A percentile compares a stretch with the other conserved stretches of the same genome.
Evolutionary conservation across 1,140 invertebrate genomes (phyloP).

Genomic region (Macrotrachela quadricornifera): DNA sequence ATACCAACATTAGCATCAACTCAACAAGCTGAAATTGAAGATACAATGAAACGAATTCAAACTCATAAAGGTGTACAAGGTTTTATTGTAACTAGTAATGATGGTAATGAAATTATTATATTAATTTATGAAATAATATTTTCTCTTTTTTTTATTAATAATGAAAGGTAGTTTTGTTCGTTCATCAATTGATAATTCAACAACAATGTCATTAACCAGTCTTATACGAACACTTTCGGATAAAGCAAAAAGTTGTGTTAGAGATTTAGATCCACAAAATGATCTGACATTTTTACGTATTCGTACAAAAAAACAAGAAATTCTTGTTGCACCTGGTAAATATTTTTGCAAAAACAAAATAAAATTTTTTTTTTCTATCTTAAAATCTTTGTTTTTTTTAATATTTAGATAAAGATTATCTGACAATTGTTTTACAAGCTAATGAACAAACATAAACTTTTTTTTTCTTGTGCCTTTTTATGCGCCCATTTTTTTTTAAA

Average conservation of each 20-base stretch:
- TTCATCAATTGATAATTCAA: slow-evolving; percentile 8
- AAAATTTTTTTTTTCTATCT: neutral
- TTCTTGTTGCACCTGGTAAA: slow-evolving; percentile 68
- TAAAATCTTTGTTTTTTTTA: neutral
- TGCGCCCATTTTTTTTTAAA: no score
- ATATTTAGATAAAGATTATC: slow-evolving; percentile 6
- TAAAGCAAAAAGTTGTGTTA: slow-evolving; percentile 64
- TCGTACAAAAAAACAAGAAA: slow-evolving; percentile 87
- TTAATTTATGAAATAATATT: neutral
- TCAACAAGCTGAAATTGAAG: slow-evolving; percentile 62
- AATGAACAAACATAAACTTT: no score
- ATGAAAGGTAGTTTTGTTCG: neutral
- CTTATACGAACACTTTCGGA: slow-evolving; percentile 1
- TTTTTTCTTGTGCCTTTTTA: no score
- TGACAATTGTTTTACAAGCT: slow-evolving; percentile 6
- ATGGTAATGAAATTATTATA: slow-evolving; percentile 44
- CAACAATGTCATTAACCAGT: slow-evolving; percentile 4
- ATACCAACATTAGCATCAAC: no score
- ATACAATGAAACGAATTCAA: slow-evolving; percentile 84
- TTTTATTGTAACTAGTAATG: slow-evolving; percentile 78
- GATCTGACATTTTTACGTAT: slow-evolving; percentile 83
- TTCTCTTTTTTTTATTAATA: neutral
- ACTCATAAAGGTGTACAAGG: slow-evolving; percentile 87
- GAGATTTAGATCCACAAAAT: slow-evolving; percentile 86
- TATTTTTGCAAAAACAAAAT: neutral